phyloP scores from a whole-genome alignment of 2,113 vertebrate species.

The Dipodomys spectabilis region DNA sequence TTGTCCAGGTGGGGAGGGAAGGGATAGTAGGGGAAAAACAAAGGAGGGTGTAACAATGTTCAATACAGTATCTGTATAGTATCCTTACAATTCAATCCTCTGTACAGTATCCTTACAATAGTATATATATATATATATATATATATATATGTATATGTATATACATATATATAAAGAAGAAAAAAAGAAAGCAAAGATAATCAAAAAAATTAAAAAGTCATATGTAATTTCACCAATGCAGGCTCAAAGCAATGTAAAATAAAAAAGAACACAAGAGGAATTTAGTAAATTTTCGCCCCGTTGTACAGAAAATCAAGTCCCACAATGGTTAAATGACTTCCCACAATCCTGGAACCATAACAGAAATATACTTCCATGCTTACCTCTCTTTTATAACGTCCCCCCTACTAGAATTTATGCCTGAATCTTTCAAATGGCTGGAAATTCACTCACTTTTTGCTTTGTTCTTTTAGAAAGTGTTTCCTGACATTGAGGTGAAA shows the following conservation, averaged over 20 bases:
- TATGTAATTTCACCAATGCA: not conserved
- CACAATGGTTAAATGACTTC: constrained; percentile 1
- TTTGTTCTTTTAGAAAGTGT: not conserved
- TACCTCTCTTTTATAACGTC: constrained; percentile 19
- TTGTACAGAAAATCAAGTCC: not conserved
- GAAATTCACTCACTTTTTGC: constrained; percentile 12
- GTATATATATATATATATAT: no score
- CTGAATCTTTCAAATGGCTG: constrained; percentile 46
- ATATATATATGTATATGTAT: no score
- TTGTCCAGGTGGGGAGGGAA: no score
- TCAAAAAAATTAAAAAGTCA: not conserved
- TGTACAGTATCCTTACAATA: no score
- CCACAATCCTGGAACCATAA: not conserved
- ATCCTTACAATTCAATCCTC: no score
- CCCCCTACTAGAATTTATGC: not conserved
- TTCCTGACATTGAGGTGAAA: constrained; percentile 58
- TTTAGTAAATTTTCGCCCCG: not conserved
- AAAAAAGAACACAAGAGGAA: not conserved
- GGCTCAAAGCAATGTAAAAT: constrained; percentile 29
- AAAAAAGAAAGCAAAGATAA: no score
- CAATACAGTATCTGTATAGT: no score
- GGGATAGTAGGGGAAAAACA: no score
- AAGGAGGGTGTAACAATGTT: no score
- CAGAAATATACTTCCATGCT: not conserved
- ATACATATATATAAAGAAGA: no score